Base-by-base conservation (phyloP, 2,888 invertebrate genomes). In the Cotesia congregata region DNA sequence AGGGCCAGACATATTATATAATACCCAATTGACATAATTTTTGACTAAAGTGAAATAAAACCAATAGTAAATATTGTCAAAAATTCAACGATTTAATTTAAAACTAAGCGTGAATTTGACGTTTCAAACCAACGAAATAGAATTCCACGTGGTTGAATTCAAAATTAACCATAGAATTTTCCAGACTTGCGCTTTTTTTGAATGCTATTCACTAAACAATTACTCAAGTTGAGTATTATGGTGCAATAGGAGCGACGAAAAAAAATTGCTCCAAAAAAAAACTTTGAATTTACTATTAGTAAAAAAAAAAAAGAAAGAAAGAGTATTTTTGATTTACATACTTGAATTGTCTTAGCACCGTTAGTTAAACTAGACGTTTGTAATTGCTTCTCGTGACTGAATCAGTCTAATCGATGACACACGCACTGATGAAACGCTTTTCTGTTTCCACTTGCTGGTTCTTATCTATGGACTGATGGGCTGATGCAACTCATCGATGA, bases 1-100 rank as follows among this genome's bases (percentile, higher is more conserved):
- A 83, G 71, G 80, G 82, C 84, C 84, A 83, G 77, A 69, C 70
- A 61, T 40, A 74, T 86, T 86, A 86, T 77, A 82, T 87, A 86
- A 86, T 78, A 12, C 62, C 20, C 77, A 70, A 70, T 79, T 76
- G 78, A 76, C 74, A 67, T 30, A 72, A 61, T 41, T 60, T 70
- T 69, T 69, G 75, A 70, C 50, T n/a, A 1, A 17, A 67, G 60
- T 75, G 17, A 77, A 41, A 12, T 17, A 64, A 60, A 67, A 5
- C 9, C 9, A 64, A 59, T 65, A 30, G 39, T 30, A 68, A 17
- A 50, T 50, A 12, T 12, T 12, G 12, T 50, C 4, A 12, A 50
- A 50, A 50, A 50, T 4, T 12, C 12, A 50, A 50, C 12, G 4
- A 50, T 50, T 50, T 4, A 50, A 50, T 50, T 50, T 50, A 50